A percentile compares a stretch with the other conserved stretches of the same genome.
These are phyloP conservation scores for Elmis aenea DNA, from an alignment of 2,888 invertebrate genomes.

Conservation along the genomic window DNA sequence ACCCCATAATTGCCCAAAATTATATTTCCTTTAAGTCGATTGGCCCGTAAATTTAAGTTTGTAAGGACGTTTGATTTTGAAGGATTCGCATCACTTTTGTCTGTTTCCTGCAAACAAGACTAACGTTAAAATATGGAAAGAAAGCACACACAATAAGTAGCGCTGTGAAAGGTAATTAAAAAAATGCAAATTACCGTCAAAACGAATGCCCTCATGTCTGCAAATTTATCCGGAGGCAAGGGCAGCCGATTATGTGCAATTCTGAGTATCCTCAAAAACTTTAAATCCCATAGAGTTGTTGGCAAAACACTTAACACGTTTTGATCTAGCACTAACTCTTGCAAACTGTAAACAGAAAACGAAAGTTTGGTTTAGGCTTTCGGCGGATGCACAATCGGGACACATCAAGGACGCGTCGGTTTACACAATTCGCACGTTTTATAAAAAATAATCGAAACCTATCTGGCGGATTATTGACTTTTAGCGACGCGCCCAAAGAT, in stretches of 20 bases:
- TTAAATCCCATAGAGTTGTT: slow-evolving; percentile 55
- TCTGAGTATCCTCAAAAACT: slow-evolving; percentile 56
- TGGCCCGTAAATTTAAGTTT: slow-evolving; percentile 70
- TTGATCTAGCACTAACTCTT: slow-evolving; percentile 66
- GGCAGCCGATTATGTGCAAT: slow-evolving; percentile 54
- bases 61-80: slow-evolving; percentile 52
- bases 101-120: slow-evolving; percentile 38
- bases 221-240: slow-evolving; percentile 47
- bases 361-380: slow-evolving; percentile 26
- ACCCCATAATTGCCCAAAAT: slow-evolving; percentile 82
- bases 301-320: slow-evolving; percentile 65
- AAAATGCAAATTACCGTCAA: slow-evolving; percentile 48
- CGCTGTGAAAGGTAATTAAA: no score
- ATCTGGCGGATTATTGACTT: no score
- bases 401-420: slow-evolving; percentile 36
- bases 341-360: slow-evolving; percentile 55
- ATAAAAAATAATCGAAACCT: neutral
- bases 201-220: slow-evolving; percentile 55
- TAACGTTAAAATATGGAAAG: no score
- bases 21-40: slow-evolving; percentile 76
- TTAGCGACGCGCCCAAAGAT: no score
- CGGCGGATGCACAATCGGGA: slow-evolving; percentile 45
- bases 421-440: slow-evolving; percentile 13
- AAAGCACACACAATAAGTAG: no score
- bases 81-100: slow-evolving; percentile 37